These are phyloP conservation scores for Brassicogethes aeneus DNA, from an alignment of 2,888 invertebrate genomes.

Conservation along the genomic window DNA sequence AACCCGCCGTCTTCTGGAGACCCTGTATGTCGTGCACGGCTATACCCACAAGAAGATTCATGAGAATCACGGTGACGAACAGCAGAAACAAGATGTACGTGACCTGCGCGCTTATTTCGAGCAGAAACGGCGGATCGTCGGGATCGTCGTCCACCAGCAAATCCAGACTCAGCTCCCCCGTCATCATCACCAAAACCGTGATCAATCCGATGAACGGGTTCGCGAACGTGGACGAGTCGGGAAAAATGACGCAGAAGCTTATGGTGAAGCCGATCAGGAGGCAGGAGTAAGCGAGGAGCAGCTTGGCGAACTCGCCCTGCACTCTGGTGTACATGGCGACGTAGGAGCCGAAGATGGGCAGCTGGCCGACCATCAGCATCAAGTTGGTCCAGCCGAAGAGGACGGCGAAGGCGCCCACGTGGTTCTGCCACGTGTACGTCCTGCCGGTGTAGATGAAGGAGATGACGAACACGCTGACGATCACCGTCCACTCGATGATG, in stretches of 20 bases:
- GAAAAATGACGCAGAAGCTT: constrained; percentile 82
- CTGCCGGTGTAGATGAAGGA: constrained; percentile 71
- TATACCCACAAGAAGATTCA: constrained; percentile 80
- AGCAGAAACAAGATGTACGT: constrained; percentile 72
- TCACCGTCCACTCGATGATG: constrained; percentile 81
- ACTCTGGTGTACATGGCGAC: constrained; percentile 87
- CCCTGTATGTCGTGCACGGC: constrained; percentile 85
- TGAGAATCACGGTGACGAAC: constrained; percentile 76
- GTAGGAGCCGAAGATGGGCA: constrained; percentile 81
- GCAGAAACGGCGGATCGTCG: constrained; percentile 63
- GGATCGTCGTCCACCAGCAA: constrained; percentile 66
- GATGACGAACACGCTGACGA: constrained; percentile 73
- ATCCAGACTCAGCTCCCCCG: constrained; percentile 73
- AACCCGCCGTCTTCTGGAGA: constrained; percentile 73
- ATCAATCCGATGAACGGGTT: constrained; percentile 80
- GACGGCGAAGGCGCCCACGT: constrained; percentile 78
- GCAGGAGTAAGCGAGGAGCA: constrained; percentile 79
- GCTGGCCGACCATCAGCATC: constrained; percentile 85
- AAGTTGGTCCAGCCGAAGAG: constrained; percentile 81
- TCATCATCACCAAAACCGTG: constrained; percentile 83
- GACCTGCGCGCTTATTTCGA: constrained; percentile 74
- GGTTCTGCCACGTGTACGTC: constrained; percentile 77
- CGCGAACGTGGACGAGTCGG: constrained; percentile 70
- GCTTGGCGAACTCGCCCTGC: constrained; percentile 76
- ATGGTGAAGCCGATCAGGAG: constrained; percentile 79